Base-by-base conservation (phyloP, 2,888 invertebrate genomes). In the Ferdinandea cuprea region DNA sequence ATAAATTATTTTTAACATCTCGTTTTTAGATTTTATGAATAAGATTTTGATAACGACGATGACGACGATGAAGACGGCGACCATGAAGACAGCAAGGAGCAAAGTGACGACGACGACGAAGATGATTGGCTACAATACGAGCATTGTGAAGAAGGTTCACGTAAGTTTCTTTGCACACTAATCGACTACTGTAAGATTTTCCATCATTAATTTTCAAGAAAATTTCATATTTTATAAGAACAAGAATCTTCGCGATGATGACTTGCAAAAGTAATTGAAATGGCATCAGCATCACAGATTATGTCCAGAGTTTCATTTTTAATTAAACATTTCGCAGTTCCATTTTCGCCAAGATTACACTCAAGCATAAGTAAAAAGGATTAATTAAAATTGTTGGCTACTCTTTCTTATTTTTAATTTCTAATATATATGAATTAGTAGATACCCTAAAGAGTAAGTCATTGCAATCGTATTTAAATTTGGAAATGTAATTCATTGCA, bases 1-100 rank as follows among this genome's bases (percentile, higher is more conserved):
- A 65, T 65, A 30, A 52, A 52, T 65, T 65, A 65, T 65, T 65
- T 65, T 65, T 50, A 52, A 65, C 65, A 52, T 50, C 65, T 32
- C 35, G 21, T 19, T 44, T 52, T 48, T 19, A 32, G 37, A 37
- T 50, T 61, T 61, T 15, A 9, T 5, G 35, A n/a, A n/a, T 3
- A 35, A 11, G 17, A 46, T 61, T 32, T 21, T 32, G n/a, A 30
- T 8, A 9, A 19, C 9, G 19, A 19, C 28, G 7, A 40, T 40
- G 15, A 25, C 59, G 17, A 1, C 7, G 4, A n/a, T n/a, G n/a
- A n/a, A n/a, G n/a, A n/a, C n/a, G n/a, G n/a, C n/a, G n/a, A n/a
- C n/a, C n/a, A n/a, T n/a, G n/a, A n/a, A n/a, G n/a, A n/a, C n/a
- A n/a, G n/a, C n/a, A n/a, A n/a, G n/a, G n/a, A n/a, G n/a, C n/a